phyloP scores from a whole-genome alignment of 2,113 vertebrate genomes.

The Osmerus eperlanus region DNA sequence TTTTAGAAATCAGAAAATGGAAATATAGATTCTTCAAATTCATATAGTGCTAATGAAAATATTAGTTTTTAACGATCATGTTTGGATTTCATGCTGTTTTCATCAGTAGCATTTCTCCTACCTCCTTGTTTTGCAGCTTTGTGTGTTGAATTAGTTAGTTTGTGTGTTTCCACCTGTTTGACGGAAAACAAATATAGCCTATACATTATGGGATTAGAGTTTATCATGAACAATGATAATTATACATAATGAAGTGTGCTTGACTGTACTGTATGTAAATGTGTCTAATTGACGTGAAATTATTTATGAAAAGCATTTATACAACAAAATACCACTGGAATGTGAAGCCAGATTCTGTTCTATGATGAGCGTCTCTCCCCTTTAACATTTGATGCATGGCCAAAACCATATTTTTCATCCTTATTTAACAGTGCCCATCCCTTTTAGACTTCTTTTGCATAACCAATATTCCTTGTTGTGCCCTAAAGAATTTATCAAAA shows the following conservation, averaged over 20 bases:
- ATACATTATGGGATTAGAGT: conserved; percentile 62
- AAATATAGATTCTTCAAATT: conserved; percentile 17
- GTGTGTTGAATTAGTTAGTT: conserved; percentile 47
- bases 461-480: conserved; percentile 50
- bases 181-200: conserved; percentile 35
- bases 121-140: conserved; percentile 75
- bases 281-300: conserved; percentile 67
- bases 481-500: conserved; percentile 47
- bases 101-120: conserved; percentile 76
- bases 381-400: conserved; percentile 65
- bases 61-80: conserved; percentile 39
- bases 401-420: conserved; percentile 41
- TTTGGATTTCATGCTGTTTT: conserved; percentile 64
- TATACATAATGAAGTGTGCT: conserved; percentile 61
- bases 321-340: conserved; percentile 77
- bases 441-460: conserved; percentile 40
- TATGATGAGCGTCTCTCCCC: conserved; percentile 63
- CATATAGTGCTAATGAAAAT: conserved; percentile 23
- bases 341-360: conserved; percentile 79
- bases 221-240: conserved; percentile 72
- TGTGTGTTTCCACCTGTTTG: conserved; percentile 62
- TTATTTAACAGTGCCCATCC: conserved; percentile 12
- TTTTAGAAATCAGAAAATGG: conserved; percentile 45
- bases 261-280: conserved; percentile 70
- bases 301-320: conserved; percentile 76